These are phyloP conservation scores for Drosophila kambysellisi DNA, from an alignment of 2,888 invertebrate genomes.

Conservation along the genomic window DNA sequence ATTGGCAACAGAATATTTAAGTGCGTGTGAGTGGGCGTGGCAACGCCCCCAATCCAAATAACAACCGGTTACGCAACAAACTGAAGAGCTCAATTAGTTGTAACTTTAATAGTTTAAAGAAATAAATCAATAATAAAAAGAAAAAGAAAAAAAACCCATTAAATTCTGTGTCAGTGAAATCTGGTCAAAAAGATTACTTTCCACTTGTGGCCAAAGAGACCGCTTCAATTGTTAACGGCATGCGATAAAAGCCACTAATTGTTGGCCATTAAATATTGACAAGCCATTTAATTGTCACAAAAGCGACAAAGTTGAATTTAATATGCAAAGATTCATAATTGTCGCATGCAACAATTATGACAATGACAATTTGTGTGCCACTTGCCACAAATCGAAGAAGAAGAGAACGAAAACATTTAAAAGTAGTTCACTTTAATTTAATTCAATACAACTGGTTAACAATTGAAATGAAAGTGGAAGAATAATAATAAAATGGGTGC, in stretches of 20 bases:
- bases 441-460: neutral
- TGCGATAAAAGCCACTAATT: conserved; percentile 33
- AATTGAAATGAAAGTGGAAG: neutral
- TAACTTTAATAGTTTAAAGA: conserved; percentile 24
- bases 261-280: conserved; percentile 37
- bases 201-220: conserved; percentile 14
- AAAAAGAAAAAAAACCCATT: neutral
- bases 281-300: conserved; percentile 27
- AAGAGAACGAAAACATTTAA: neutral
- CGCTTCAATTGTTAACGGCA: conserved; percentile 18
- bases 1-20: neutral
- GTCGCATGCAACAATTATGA: conserved; percentile 4
- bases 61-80: conserved; percentile 9
- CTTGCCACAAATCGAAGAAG: conserved; percentile 3
- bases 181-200: conserved; percentile 31
- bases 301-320: conserved; percentile 18
- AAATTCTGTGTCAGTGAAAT: conserved; percentile 41
- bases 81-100: conserved; percentile 9
- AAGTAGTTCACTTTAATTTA: neutral
- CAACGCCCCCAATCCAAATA: conserved; percentile 1
- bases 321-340: conserved; percentile 20
- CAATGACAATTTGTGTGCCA: neutral
- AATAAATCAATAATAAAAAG: conserved; percentile 40
- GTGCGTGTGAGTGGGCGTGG: conserved; percentile 30
- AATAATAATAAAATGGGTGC: neutral